A percentile compares a stretch with the other conserved stretches of the same genome.
These are phyloP conservation scores for Tympanuchus pallidicinctus DNA, from an alignment of 2,113 vertebrate genomes.

Conservation along the genomic window DNA sequence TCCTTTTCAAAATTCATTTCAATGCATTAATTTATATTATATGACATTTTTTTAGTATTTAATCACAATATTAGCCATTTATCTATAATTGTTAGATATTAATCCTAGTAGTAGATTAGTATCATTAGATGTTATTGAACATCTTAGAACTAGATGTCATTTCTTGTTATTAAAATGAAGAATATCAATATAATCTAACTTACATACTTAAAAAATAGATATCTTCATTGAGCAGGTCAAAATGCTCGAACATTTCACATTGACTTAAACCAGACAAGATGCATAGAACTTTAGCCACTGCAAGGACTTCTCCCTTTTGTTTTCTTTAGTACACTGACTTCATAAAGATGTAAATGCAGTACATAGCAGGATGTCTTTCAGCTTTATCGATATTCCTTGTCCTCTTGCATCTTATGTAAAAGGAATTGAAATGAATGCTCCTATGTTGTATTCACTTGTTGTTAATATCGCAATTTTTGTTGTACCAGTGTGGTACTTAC, in stretches of 20 bases:
- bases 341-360: neutral
- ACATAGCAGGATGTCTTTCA: neutral
- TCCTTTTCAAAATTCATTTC: conserved; percentile 12
- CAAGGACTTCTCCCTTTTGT: neutral
- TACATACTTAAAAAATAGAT: neutral
- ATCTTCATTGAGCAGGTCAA: neutral
- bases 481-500: neutral
- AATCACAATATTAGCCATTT: neutral
- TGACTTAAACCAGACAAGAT: neutral
- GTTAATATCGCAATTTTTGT: neutral
- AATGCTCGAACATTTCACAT: neutral
- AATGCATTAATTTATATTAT: neutral
- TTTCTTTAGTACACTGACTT: neutral
- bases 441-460: neutral
- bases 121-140: neutral
- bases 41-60: neutral
- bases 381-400: neutral
- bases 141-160: neutral
- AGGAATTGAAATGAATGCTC: neutral
- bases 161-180: neutral
- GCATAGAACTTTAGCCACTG: neutral
- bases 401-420: neutral
- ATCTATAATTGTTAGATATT: conserved; percentile 3
- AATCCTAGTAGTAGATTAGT: neutral
- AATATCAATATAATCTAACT: neutral